These are phyloP conservation scores for Hippocampus abdominalis DNA, from an alignment of 2,113 vertebrate species.

Conservation along the genomic window DNA sequence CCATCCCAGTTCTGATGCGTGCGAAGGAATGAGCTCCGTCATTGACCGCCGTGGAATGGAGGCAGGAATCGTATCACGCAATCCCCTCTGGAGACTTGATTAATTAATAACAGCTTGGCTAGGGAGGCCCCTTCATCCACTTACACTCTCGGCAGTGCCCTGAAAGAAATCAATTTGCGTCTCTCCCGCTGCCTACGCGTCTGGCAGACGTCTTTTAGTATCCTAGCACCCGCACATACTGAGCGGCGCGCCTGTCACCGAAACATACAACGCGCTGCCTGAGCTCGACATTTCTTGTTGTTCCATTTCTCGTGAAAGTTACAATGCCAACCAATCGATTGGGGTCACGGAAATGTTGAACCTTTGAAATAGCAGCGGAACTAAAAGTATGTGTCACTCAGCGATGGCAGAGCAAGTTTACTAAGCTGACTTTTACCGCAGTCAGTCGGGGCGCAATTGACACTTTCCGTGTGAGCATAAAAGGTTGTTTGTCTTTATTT, in stretches of 20 bases:
- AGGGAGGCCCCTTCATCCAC: constrained; percentile 61
- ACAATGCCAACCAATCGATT: not conserved
- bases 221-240: constrained; percentile 46
- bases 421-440: not conserved
- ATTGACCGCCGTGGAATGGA: constrained; percentile 66
- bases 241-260: constrained; percentile 52
- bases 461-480: not conserved
- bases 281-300: constrained; percentile 47
- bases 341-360: too few relatives aligned
- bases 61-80: constrained; percentile 63
- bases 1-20: constrained; percentile 29
- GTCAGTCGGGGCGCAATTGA: not conserved
- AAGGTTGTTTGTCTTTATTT: not conserved
- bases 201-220: constrained; percentile 66
- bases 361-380: not conserved
- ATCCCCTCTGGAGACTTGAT: constrained; percentile 69
- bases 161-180: constrained; percentile 70
- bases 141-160: constrained; percentile 66
- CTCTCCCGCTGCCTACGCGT: constrained; percentile 63
- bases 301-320: constrained; percentile 23
- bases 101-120: constrained; percentile 77
- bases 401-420: not conserved
- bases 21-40: constrained; percentile 56
- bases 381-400: not conserved
- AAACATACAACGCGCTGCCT: constrained; percentile 21